Conservation (phyloP, 2,888 invertebrate genomes). For the Tinea trinotella region DNA sequence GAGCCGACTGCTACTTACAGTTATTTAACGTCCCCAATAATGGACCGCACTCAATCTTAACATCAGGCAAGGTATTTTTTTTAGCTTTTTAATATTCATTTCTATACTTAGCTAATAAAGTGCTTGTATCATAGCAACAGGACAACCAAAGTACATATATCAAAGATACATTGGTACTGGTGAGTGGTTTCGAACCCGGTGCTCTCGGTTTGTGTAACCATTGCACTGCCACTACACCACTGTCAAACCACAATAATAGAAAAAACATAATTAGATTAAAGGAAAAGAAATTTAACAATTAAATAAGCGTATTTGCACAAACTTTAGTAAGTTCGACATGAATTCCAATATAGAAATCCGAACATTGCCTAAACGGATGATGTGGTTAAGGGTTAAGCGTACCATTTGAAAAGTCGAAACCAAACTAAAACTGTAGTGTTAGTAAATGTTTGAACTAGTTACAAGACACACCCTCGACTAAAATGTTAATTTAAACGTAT, state of each 20-base stretch:
- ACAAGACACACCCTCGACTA: not conserved
- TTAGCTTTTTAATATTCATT: no score
- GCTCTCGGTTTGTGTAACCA: no score
- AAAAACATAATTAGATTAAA: not conserved
- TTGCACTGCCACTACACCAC: no score
- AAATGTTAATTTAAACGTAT: not conserved
- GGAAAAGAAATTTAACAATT: not conserved
- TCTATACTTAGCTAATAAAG: no score
- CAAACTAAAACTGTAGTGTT: not conserved
- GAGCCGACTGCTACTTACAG: no score
- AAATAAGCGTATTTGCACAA: not conserved
- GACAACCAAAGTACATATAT: no score
- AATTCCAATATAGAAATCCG: not conserved
- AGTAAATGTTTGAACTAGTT: not conserved
- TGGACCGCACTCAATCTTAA: no score
- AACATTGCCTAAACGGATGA: slow-evolving; percentile 1
- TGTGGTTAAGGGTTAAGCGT: not conserved
- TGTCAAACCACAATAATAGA: not conserved
- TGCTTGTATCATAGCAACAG: no score
- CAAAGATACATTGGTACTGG: no score
- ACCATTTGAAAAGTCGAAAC: not conserved
- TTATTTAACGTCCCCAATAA: no score
- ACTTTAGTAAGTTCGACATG: not conserved
- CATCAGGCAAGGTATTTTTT: no score
- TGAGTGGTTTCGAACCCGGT: no score